Evolutionary conservation across 2,888 invertebrate species (phyloP).

Genomic region (Elgonia sp.): DNA sequence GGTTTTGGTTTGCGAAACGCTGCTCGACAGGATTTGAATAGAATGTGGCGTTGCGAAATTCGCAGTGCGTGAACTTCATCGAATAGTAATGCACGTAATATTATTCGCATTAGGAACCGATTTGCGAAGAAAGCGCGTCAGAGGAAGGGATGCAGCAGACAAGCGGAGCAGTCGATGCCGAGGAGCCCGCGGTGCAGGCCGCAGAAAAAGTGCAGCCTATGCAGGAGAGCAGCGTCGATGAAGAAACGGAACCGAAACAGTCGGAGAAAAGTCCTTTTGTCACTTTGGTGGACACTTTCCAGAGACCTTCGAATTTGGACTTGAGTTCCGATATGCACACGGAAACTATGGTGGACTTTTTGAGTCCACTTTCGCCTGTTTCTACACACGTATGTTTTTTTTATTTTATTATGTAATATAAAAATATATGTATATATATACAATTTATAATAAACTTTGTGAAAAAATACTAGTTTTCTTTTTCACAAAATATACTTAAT

Average conservation of each 20-base stretch:
- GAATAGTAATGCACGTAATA: constrained; percentile 77
- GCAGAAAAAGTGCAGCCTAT: constrained; percentile 71
- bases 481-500: too few relatives aligned
- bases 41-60: constrained; percentile 85
- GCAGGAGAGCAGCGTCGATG: constrained; percentile 68
- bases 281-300: constrained; percentile 63
- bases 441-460: too few relatives aligned
- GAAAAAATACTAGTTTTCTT: too few relatives aligned
- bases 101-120: constrained; percentile 82
- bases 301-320: constrained; percentile 80
- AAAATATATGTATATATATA: too few relatives aligned
- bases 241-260: constrained; percentile 62
- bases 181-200: constrained; percentile 74
- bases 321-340: constrained; percentile 76
- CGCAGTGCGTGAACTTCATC: constrained; percentile 76
- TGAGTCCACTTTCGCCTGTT: constrained; percentile 82
- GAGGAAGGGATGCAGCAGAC: constrained; percentile 76
- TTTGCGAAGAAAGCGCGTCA: constrained; percentile 57
- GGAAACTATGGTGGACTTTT: constrained; percentile 77
- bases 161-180: constrained; percentile 77
- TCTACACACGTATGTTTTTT: constrained; percentile 77
- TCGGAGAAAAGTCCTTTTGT: constrained; percentile 49
- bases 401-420: background rate
- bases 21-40: constrained; percentile 82
- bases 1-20: constrained; percentile 79